These are phyloP conservation scores for Ameiurus melas DNA, from an alignment of 2,113 vertebrate species.

Conservation along the genomic window DNA sequence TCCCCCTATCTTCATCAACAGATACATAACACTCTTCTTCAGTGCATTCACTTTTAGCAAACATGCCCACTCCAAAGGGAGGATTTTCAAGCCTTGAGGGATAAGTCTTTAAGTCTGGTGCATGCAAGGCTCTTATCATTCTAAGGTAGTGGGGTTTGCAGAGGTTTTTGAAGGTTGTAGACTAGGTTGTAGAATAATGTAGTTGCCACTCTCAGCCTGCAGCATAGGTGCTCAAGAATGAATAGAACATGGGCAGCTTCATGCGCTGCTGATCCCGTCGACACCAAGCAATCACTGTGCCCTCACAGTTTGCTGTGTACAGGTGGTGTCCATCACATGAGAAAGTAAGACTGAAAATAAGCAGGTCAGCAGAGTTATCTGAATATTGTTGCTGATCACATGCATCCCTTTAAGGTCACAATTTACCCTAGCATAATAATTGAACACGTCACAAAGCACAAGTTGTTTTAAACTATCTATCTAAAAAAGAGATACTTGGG, in stretches of 20 bases:
- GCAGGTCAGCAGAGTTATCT: not conserved
- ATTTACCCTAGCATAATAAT: not conserved
- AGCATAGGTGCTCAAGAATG: constrained; percentile 96
- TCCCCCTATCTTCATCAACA: constrained; percentile 41
- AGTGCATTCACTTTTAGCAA: constrained; percentile 54
- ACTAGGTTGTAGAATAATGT: constrained; percentile 20
- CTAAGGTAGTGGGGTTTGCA: constrained; percentile 3
- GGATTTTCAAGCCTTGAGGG: constrained; percentile 45
- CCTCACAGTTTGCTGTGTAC: constrained; percentile 94
- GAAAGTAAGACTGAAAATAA: constrained; percentile 86
- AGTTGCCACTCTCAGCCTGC: constrained; percentile 77
- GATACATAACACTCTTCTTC: constrained; percentile 57
- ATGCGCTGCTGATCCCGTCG: constrained; percentile 95
- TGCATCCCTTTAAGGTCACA: not conserved
- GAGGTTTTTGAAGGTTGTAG: constrained; percentile 20
- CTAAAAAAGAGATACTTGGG: too few species aligned
- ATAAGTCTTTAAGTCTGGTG: constrained; percentile 46
- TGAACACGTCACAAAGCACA: not conserved
- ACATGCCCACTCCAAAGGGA: constrained; percentile 34
- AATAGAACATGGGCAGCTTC: constrained; percentile 98
- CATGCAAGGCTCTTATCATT: constrained; percentile 62
- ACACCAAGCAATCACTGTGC: constrained; percentile 95
- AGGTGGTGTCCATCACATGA: constrained; percentile 98
- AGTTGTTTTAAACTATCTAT: not conserved
- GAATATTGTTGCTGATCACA: not conserved